phyloP scores from a whole-genome alignment of 2,888 invertebrate genomes.

The Napeogenes inachia region DNA sequence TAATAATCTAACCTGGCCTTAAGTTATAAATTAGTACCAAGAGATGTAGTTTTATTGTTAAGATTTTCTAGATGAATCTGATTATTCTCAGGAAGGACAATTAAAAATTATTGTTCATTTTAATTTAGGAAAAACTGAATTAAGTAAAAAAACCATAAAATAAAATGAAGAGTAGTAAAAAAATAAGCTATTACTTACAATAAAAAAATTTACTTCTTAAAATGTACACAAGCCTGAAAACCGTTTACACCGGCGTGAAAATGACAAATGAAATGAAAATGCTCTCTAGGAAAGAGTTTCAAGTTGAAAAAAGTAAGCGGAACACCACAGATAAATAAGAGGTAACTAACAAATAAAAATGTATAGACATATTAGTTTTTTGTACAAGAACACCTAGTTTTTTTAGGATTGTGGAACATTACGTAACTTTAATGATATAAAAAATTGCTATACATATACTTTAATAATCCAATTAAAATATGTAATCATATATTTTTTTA shows the following conservation, averaged over 20 bases:
- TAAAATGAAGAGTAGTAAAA: neutral
- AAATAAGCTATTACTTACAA: slow-evolving; percentile 22
- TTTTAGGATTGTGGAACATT: too few relatives aligned
- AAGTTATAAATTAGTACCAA: too few relatives aligned
- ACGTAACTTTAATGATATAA: too few relatives aligned
- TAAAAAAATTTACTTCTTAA: slow-evolving; percentile 20
- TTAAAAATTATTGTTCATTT: neutral
- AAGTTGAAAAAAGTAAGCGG: neutral
- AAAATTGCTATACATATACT: too few relatives aligned
- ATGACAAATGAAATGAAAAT: slow-evolving; percentile 27
- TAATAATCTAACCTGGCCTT: slow-evolving; percentile 1
- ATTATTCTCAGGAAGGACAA: slow-evolving; percentile 7
- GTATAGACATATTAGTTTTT: neutral
- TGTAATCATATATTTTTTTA: too few relatives aligned
- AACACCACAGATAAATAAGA: neutral
- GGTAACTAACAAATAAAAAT: neutral
- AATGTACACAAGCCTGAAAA: slow-evolving; percentile 18
- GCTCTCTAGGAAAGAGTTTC: neutral
- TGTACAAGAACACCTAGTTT: too few relatives aligned
- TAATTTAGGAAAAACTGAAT: neutral
- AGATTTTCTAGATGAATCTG: slow-evolving; percentile 27
- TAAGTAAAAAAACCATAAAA: neutral
- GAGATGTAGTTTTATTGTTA: neutral
- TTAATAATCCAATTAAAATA: neutral
- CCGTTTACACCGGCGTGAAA: slow-evolving; percentile 29